Evolutionary conservation across 2,797 vertebrate genomes (phyloP).

Genomic region (Phrynocephalus forsythii): DNA sequence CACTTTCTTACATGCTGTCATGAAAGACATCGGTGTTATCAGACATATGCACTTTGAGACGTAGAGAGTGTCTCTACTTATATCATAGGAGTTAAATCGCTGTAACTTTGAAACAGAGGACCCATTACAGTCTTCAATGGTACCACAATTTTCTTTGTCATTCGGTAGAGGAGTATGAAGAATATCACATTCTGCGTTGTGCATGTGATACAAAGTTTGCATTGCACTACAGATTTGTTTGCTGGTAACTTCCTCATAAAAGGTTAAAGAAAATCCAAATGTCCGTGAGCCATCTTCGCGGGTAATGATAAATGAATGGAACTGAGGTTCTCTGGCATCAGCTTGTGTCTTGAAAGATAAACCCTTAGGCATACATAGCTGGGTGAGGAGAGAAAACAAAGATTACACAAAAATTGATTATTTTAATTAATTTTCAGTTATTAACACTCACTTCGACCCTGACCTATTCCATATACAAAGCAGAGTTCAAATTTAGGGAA

Average conservation of each 20-base stretch:
- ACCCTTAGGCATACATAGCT: constrained; percentile 92
- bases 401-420: constrained; percentile 43
- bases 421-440: not conserved
- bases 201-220: constrained; percentile 99
- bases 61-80: constrained; percentile 95
- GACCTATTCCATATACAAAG: not conserved
- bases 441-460: not conserved
- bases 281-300: constrained; percentile 98
- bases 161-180: constrained; percentile 83
- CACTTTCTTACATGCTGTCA: constrained; percentile 92
- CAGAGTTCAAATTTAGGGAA: not conserved
- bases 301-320: constrained; percentile 98
- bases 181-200: constrained; percentile 97
- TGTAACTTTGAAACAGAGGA: constrained; percentile 92
- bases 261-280: constrained; percentile 97
- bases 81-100: constrained; percentile 98
- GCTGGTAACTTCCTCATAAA: constrained; percentile 98
- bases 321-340: constrained; percentile 91
- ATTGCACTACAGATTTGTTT: constrained; percentile 99
- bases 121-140: constrained; percentile 75
- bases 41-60: constrained; percentile 99
- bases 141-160: constrained; percentile 81
- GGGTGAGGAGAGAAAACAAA: constrained; percentile 53
- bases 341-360: constrained; percentile 93
- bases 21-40: constrained; percentile 96